These are phyloP conservation scores for Ethmia dodecea DNA, from an alignment of 2,888 invertebrate genomes.

Conservation along the genomic window DNA sequence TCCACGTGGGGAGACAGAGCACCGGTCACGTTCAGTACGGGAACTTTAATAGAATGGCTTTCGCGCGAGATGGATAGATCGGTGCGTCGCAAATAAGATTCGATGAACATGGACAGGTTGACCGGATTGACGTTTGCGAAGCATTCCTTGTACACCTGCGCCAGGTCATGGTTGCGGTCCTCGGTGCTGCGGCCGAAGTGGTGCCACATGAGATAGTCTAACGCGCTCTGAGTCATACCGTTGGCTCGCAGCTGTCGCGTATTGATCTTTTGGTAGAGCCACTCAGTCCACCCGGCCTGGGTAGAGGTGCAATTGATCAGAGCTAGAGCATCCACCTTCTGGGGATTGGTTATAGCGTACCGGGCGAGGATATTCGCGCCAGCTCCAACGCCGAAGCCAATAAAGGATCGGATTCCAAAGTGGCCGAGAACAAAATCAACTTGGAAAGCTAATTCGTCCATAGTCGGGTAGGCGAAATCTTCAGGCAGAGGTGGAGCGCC, in stretches of 20 bases:
- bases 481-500: slow-evolving; percentile 91
- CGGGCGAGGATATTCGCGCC: slow-evolving; percentile 97
- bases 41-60: slow-evolving; percentile 83
- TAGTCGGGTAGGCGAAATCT: slow-evolving; percentile 95
- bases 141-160: slow-evolving; percentile 94
- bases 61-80: slow-evolving; percentile 89
- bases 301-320: slow-evolving; percentile 96
- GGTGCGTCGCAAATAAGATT: slow-evolving; percentile 93
- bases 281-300: slow-evolving; percentile 98
- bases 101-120: slow-evolving; percentile 96
- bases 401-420: slow-evolving; percentile 92
- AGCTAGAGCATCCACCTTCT: slow-evolving; percentile 93
- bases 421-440: slow-evolving; percentile 93
- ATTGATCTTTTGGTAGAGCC: slow-evolving; percentile 99
- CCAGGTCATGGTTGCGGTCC: slow-evolving; percentile 95
- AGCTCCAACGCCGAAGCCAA: slow-evolving; percentile 98
- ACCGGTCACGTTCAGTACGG: slow-evolving; percentile 96
- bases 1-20: slow-evolving; percentile 96
- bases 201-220: slow-evolving; percentile 99
- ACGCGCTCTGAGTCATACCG: slow-evolving; percentile 94
- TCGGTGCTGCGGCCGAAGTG: slow-evolving; percentile 96
- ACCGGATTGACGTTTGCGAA: slow-evolving; percentile 96
- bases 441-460: slow-evolving; percentile 97
- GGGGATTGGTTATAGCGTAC: slow-evolving; percentile 91
- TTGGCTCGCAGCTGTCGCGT: slow-evolving; percentile 90